phyloP scores from a whole-genome alignment of 2,888 invertebrate species.

The Sphinx pinastri region DNA sequence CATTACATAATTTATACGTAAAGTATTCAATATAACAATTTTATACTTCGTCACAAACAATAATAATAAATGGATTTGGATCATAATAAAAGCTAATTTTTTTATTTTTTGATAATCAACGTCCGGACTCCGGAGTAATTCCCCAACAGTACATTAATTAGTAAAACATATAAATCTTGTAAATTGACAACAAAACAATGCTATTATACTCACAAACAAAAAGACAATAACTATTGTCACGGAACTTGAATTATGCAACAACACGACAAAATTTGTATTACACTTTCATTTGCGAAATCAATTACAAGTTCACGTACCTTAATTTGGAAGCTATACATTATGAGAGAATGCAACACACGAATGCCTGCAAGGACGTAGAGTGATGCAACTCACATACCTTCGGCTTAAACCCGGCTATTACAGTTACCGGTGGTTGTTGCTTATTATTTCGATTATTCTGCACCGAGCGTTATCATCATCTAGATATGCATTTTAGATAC shows the following conservation, averaged over 20 bases:
- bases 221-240: slow-evolving; percentile 6
- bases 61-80: too few species aligned
- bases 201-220: background rate
- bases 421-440: slow-evolving; percentile 13
- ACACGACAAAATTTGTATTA: background rate
- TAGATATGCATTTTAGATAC: slow-evolving; percentile 15
- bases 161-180: background rate
- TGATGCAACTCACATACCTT: slow-evolving; percentile 18
- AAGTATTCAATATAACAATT: too few species aligned
- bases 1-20: too few species aligned
- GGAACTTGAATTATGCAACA: slow-evolving; percentile 2
- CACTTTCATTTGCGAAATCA: slow-evolving; percentile 1
- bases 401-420: slow-evolving; percentile 7
- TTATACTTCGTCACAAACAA: too few species aligned
- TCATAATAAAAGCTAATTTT: background rate
- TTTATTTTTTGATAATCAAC: background rate
- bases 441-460: slow-evolving; percentile 20
- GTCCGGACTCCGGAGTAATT: background rate
- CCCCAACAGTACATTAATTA: background rate
- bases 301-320: background rate
- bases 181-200: slow-evolving; percentile 1
- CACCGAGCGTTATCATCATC: slow-evolving; percentile 5
- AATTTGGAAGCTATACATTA: background rate
- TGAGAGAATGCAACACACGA: slow-evolving; percentile 17
- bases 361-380: background rate